Percentiles rank a stretch among this genome's conserved stretches.
Conservation (phyloP, 2,113 vertebrate species). For the Siniperca knerii region DNA sequence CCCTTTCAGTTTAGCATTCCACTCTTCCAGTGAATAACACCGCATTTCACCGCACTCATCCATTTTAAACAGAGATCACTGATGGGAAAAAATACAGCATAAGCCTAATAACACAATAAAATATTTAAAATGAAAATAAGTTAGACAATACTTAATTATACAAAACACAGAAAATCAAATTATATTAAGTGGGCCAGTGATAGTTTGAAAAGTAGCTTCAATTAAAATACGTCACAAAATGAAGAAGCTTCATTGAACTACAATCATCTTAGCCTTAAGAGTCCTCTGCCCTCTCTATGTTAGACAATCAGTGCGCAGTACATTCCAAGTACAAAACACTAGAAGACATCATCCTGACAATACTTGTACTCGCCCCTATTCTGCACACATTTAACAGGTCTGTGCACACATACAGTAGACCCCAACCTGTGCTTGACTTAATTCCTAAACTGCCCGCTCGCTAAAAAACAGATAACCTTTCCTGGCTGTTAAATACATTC, state of each 20-base stretch:
- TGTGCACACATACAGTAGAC: background rate
- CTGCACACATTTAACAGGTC: background rate
- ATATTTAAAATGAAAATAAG: conserved; percentile 10
- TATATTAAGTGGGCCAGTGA: background rate
- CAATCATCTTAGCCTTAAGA: background rate
- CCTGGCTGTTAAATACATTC: background rate
- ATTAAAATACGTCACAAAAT: background rate
- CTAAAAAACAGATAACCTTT: background rate
- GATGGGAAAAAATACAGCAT: background rate
- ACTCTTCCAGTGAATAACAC: background rate
- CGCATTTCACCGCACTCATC: conserved; percentile 1
- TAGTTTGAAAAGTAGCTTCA: background rate
- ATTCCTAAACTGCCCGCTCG: background rate
- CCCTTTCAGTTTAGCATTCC: conserved; percentile 7
- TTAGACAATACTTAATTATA: background rate
- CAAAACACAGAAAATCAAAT: background rate
- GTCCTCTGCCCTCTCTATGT: background rate
- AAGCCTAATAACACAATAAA: background rate
- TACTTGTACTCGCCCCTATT: background rate
- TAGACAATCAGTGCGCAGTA: background rate
- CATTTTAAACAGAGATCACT: conserved; percentile 14
- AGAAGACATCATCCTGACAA: background rate
- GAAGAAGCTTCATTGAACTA: background rate
- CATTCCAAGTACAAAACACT: background rate
- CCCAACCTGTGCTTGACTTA: background rate